Evolutionary conservation across 2,113 vertebrate genomes (phyloP).

Genomic region (Rostratula benghalensis): DNA sequence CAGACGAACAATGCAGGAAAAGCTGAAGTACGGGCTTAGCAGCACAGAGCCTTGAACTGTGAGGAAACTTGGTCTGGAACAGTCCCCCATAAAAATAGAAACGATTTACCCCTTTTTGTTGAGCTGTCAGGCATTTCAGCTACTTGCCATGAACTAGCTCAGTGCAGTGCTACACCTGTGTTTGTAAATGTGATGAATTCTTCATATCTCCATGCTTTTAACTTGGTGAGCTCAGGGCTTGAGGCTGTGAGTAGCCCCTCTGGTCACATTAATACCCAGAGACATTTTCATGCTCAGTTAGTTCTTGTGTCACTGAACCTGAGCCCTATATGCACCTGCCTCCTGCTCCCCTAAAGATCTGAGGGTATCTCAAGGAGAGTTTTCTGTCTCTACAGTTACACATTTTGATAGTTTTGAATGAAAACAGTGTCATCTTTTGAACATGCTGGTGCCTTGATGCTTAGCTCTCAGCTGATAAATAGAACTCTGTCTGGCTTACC

Average conservation of each 20-base stretch:
- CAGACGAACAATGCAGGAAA: neutral
- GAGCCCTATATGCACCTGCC: neutral
- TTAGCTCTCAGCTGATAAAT: neutral
- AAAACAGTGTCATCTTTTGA: neutral
- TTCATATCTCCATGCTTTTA: neutral
- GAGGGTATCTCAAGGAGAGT: neutral
- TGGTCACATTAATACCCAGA: neutral
- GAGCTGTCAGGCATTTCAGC: neutral
- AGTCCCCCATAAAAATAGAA: neutral
- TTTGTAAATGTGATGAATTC: neutral
- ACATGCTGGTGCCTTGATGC: neutral
- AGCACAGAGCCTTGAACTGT: accelerated
- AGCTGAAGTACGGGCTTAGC: neutral
- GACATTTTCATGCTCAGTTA: neutral
- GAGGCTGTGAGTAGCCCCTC: neutral
- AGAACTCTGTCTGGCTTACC: neutral
- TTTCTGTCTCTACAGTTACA: neutral
- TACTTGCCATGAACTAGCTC: neutral
- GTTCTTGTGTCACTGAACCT: neutral
- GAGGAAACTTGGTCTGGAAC: neutral
- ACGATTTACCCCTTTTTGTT: neutral
- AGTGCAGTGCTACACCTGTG: too few species aligned
- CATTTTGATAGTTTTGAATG: neutral
- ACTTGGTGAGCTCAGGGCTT: neutral
- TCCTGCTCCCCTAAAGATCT: neutral